phyloP scores from a whole-genome alignment of 2,888 invertebrate genomes.

The Andrena haemorrhoa region DNA sequence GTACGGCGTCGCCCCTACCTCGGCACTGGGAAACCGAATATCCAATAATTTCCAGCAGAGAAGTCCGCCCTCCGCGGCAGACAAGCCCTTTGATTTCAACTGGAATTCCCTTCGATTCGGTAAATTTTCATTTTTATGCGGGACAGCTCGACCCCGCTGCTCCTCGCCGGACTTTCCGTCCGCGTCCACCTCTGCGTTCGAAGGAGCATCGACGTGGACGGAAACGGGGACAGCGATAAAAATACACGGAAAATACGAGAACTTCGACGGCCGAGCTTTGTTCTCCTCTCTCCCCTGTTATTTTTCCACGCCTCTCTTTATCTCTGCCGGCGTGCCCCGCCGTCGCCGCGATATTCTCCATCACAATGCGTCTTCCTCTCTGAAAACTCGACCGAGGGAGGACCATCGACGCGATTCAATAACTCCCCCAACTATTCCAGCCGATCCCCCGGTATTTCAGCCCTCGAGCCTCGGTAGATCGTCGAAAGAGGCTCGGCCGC shows the following conservation, averaged over 20 bases:
- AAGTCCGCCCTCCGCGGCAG: background rate
- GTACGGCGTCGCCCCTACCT: background rate
- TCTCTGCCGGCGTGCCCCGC: background rate
- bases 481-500: background rate
- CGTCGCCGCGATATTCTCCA: background rate
- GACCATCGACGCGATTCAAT: background rate
- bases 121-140: constrained; percentile 12
- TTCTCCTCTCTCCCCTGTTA: constrained; percentile 9
- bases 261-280: background rate
- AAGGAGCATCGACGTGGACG: background rate
- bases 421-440: background rate
- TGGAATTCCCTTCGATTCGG: constrained; percentile 1
- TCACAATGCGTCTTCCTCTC: background rate
- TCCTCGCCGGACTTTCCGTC: background rate
- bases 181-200: background rate
- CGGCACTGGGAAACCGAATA: background rate
- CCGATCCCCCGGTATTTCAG: background rate
- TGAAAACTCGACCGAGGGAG: background rate
- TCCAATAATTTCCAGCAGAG: background rate
- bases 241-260: constrained; percentile 30
- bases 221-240: background rate
- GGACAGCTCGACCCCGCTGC: constrained; percentile 1
- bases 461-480: background rate
- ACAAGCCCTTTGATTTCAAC: constrained; percentile 4
- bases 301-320: constrained; percentile 10